These are phyloP conservation scores for Liolophura sinensis DNA, from an alignment of 1,140 invertebrate genomes.

Conservation along the genomic window DNA sequence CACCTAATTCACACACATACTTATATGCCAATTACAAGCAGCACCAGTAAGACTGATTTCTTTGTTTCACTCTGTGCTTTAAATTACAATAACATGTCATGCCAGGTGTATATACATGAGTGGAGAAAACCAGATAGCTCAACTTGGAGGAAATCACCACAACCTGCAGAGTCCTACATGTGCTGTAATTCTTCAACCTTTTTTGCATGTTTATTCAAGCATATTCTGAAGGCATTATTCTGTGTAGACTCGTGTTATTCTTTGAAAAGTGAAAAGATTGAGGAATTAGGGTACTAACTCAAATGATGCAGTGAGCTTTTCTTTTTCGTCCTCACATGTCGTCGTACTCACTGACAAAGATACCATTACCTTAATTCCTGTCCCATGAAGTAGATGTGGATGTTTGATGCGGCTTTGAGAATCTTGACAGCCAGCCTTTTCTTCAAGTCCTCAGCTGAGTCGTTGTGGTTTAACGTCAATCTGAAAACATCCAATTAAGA, in stretches of 20 bases:
- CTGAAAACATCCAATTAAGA: conserved; percentile 10
- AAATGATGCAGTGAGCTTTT: not conserved
- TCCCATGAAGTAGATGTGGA: conserved; percentile 23
- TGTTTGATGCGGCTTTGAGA: conserved; percentile 26
- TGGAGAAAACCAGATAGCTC: not conserved
- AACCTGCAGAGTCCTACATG: conserved; percentile 1
- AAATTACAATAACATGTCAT: too few relatives aligned
- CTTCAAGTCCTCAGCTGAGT: conserved; percentile 21
- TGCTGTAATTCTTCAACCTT: too few relatives aligned
- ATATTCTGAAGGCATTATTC: too few relatives aligned
- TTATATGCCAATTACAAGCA: too few relatives aligned
- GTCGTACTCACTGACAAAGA: not conserved
- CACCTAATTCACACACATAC: too few relatives aligned
- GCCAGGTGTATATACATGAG: not conserved
- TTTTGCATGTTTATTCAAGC: too few relatives aligned
- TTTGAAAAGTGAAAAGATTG: conserved; percentile 2
- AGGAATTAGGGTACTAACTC: conserved; percentile 4
- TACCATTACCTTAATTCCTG: conserved; percentile 22
- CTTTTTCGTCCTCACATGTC: not conserved
- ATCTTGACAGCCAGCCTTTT: conserved; percentile 27
- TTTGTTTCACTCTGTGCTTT: too few relatives aligned
- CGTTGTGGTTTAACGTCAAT: conserved; percentile 23
- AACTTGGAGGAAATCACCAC: not conserved
- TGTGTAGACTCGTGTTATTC: conserved; percentile 1
- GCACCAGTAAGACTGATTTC: too few relatives aligned